Evolutionary conservation across 64 coral and sea anemone species (phyloP), one percentile per base, ranked within the genome.

Genomic region (Actinia equina): DNA sequence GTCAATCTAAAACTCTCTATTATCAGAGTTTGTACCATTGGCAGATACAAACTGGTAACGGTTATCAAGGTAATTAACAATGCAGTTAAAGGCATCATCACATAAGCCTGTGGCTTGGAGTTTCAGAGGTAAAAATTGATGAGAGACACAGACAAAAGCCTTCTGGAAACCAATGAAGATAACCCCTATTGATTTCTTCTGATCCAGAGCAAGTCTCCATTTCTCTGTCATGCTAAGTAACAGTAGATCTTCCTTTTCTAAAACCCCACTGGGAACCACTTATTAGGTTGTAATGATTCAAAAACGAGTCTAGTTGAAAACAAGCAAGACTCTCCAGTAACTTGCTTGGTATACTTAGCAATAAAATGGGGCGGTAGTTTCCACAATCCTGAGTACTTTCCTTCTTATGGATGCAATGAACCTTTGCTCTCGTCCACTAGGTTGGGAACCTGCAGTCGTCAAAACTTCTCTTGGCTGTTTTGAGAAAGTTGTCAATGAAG

Each of bases 11-110:
- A n/a, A n/a, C n/a, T n/a, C n/a, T n/a, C n/a, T n/a, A 20, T 45
- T 82, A 0, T 44, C 30, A 65, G 87, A 89, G 22, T 82, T 60
- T 6, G 87, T 80, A 3, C 87, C 87, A 89, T 89, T 82, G n/a
- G 61, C 59, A 88, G 74, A 42, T 26, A 88, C 87, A 88, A 59
- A 81, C 14, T 88, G 87, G 3, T 56, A 56, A 5, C 87, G 71
- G 25, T 80, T 88, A 62, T 52, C 19, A 7, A 88, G 71, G 77
- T 79, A 88, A 30, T 57, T n/a, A 25, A 54, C 22, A 17, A 74
- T 83, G 81, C 88, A 90, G 11, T 62, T 59, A 14, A 67, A 44
- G 13, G 79, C 5, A n/a, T 83, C 51, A 27, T 55, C 20, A 69
- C 63, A 56, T 9, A 90, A 0, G 15, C 80, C 88, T 7, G 80